Base-by-base conservation (phyloP, 1,140 invertebrate species). In the Calephelis virginiensis region DNA sequence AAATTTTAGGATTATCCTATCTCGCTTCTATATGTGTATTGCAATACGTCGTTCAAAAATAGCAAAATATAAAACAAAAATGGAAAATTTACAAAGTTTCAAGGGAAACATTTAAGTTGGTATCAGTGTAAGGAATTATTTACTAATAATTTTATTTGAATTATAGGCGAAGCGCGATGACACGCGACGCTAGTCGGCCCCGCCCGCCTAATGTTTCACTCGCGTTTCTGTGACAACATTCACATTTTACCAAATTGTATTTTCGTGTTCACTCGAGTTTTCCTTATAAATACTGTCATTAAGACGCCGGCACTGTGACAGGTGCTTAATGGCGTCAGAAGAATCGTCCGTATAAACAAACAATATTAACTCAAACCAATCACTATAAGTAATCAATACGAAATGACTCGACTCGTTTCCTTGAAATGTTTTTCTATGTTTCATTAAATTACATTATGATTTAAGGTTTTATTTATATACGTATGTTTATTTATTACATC, bases 231-330 rank as follows among this genome's bases (percentile, higher is more conserved):
- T 83, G 86, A 86, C 86, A 87, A 85, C 83, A 83, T 83, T 73
- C 76, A 82, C 86, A 81, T 88, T 88, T 85, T 84, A 87, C 86
- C 81, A 89, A 89, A 90, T 90, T 90, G 88, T 90, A 82, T 90
- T 90, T 88, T 89, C 88, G 80, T 90, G 88, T 89, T 87, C 78
- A 72, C 69, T 75, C 79, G 82, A 90, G 79, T 88, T 90, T 90
- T 90, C 85, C 86, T 90, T 90, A 90, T 89, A 90, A 90, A 90
- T 87, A 89, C 85, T 88, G 83, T 90, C 85, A 90, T 90, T 90
- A 90, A 87, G 85, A 87, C 82, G 82, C 76, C 76, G 80, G 85
- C 82, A 80, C 76, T 70, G 80, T 81, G 88, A 89, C 88, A 90
- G 85, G 82, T 86, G 86, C 82, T 90, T 56, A 88, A 90, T 90